Evolutionary conservation across 1,140 invertebrate genomes (phyloP).

Genomic region (Bombus pascuorum): DNA sequence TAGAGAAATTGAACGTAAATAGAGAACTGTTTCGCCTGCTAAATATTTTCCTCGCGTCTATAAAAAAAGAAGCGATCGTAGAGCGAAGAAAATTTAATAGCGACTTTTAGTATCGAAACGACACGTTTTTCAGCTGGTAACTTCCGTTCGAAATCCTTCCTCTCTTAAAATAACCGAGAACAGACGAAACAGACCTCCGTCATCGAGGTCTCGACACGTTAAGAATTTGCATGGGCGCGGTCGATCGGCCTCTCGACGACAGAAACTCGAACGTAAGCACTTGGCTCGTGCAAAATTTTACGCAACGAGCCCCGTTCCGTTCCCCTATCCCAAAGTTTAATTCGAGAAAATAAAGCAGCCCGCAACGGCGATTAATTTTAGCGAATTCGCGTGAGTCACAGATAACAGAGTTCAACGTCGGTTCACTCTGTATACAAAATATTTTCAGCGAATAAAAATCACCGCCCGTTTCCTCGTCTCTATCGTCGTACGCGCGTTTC

Average conservation of each 20-base stretch:
- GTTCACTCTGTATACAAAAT: not conserved
- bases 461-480: not conserved
- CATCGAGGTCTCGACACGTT: conserved; percentile 31
- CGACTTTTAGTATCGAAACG: not conserved
- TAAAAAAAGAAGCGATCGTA: not conserved
- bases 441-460: conserved; percentile 14
- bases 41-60: not conserved
- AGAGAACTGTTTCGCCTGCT: no score
- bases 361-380: conserved; percentile 11
- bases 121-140: not conserved
- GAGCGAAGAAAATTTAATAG: not conserved
- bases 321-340: not conserved
- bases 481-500: not conserved
- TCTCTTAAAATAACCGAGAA: conserved; percentile 22
- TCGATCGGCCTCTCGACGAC: not conserved
- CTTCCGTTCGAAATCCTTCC: conserved; percentile 10
- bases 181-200: conserved; percentile 1
- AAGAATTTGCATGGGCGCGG: conserved; percentile 27
- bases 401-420: conserved; percentile 5
- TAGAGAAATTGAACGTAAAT: no score
- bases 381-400: conserved; percentile 4
- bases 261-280: not conserved
- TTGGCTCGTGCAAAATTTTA: conserved; percentile 42
- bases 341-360: conserved; percentile 20
- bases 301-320: conserved; percentile 12